Base-by-base conservation (phyloP, 2,113 vertebrate genomes). In the Oreotrochilus melanogaster region DNA sequence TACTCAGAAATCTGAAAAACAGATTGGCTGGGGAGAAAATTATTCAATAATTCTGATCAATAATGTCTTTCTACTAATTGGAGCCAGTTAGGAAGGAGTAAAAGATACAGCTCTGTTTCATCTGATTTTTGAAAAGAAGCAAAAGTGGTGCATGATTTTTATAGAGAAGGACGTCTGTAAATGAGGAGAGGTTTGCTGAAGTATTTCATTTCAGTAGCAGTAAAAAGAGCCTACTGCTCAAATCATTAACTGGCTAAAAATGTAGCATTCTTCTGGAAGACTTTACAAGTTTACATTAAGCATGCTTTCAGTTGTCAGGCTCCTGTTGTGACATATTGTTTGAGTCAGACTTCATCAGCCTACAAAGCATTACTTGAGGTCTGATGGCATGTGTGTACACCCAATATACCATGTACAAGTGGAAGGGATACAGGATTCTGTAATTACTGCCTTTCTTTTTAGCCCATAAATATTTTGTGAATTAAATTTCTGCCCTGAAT, bases 241-340 rank as follows among this genome's bases (percentile, higher is more conserved):
- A 96, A 93, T 95, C 96, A 89, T 97, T 96, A 97, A 91, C 95
- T 92, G 96, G 93, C 85, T 65, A 78, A 92, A 97, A 97, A 95
- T 91, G 92, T 65, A 92, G 78, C 87, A 86, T 95, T 97, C 97
- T 96, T 95, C 58, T 87, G 61, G 70, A 96, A 92, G 27, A 76
- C 90, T 19, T 89, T 95, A 95, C 97, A 97, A 97, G 94, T 96
- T 96, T 76, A 96, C 96, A 83, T 96, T 94, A 97, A 96, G 89
- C 92, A n/a, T 94, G 93, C 95, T 85, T 97, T 97, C 92, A 78
- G 83, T 96, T 97, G 96, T 97, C 96, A 71, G 79, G 71, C 90
- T 95, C 96, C 94, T 88, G 94, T 67, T 96, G 93, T 89, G 96
- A 96, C 94, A 71, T 51, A 96, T 95, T 28, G 92, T 93, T 80